A percentile compares a stretch with the other conserved stretches of the same genome.
Evolutionary conservation across 1,140 invertebrate species (phyloP).

Genomic region (Euura saliciscinereae): DNA sequence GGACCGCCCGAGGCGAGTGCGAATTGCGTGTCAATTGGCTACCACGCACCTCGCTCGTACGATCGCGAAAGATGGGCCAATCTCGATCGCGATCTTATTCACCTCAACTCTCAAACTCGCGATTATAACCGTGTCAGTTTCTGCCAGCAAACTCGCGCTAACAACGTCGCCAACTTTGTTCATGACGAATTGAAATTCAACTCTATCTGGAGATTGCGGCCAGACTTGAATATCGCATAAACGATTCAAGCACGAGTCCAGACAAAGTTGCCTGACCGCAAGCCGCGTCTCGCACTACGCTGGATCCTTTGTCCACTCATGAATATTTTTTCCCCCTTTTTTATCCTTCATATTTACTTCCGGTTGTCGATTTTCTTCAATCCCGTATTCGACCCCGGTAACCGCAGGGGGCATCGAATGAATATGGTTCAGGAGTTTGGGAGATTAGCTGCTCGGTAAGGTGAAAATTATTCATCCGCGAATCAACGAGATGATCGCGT

Average conservation of each 20-base stretch:
- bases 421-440: background rate
- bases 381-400: too few species aligned
- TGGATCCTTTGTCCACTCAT: background rate
- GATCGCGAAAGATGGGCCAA: background rate
- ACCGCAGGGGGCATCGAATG: too few species aligned
- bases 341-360: too few species aligned
- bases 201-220: background rate
- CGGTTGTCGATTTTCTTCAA: too few species aligned
- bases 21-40: slow-evolving; percentile 50
- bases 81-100: background rate
- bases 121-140: too few species aligned
- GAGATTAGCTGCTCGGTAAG: background rate
- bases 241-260: background rate
- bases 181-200: background rate
- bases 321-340: too few species aligned
- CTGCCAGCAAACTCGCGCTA: background rate
- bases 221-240: background rate
- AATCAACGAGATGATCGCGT: background rate
- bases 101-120: background rate
- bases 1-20: slow-evolving; percentile 42
- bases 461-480: background rate
- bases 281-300: background rate
- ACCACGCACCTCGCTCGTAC: background rate
- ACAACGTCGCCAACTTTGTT: slow-evolving; percentile 1
- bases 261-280: slow-evolving; percentile 4